Evolutionary conservation across 1,140 invertebrate species (phyloP), one percentile per base, ranked within the genome.

Genomic region (Drosophila seguyi): DNA sequence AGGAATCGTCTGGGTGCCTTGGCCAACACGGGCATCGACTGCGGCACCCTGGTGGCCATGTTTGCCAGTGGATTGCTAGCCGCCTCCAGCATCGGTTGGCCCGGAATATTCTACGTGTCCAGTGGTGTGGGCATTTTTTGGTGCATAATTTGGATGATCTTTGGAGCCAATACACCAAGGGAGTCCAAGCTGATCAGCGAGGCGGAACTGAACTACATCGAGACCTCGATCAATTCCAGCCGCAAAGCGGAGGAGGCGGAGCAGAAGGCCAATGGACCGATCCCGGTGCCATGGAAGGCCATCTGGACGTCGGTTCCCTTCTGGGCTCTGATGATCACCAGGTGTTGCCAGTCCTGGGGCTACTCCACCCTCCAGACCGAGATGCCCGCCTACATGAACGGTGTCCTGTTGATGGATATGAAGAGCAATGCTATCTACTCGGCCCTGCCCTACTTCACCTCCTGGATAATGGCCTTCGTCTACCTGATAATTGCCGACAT

Each of bases 331-430:
- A 94, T 97, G 31, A 91, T 98, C 1, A 95, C 95, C 0, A 97
- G 99, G 84, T 96, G 97, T 90, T 96, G 97, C 0, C 96, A 98
- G 86, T 97, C 97, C 85, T 99, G 98, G 98, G 98, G 97, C 1
- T 98, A 97, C 87, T 98, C 98, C 94, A 98, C 97, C 6, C 94
- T 99, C 36, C 94, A 99, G 48, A 98, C 97, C 0, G 95, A 98
- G 93, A 95, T 99, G 86, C 98, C 98, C 0, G 96, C 95, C 1
- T 99, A 98, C 86, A 96, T 99, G 94, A 95, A 95, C 22, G 94
- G 95, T 53, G 95, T 99, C 0, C 94, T 99, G 1, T 93, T 95
- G 53, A 97, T 97, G 76, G 94, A 98, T 55, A 95, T 99, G 27
- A 94, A 96, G 92, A 93, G 94, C 13, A 96, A 96, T 86, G 96